Conservation (phyloP, 2,113 vertebrate species). For the Hipposideros armiger region DNA sequence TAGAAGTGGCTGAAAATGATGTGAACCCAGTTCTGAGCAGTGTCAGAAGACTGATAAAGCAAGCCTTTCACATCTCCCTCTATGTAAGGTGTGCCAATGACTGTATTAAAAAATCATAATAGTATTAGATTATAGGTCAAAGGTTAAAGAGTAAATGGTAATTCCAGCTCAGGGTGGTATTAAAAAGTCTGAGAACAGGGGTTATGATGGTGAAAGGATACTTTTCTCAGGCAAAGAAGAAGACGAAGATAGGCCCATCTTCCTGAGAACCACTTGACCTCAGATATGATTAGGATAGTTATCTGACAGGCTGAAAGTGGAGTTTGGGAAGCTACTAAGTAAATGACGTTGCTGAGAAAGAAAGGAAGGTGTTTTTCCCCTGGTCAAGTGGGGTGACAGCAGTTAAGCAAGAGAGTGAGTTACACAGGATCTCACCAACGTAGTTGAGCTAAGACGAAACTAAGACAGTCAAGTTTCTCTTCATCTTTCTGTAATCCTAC, state of each 20-base stretch:
- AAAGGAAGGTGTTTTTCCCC: not conserved
- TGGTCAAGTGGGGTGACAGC: not conserved
- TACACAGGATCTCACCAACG: not conserved
- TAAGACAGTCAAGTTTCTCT: not conserved
- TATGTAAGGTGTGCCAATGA: not conserved
- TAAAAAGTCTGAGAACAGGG: not conserved
- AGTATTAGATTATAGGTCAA: slow-evolving; percentile 27
- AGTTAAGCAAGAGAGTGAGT: not conserved
- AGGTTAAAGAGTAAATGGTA: not conserved
- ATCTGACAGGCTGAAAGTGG: slow-evolving; percentile 16
- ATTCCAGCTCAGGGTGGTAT: not conserved
- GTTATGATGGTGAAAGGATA: not conserved
- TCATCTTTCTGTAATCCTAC: not conserved
- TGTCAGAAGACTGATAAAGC: not conserved
- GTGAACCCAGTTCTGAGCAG: not conserved
- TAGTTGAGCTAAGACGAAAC: not conserved
- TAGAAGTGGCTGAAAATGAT: not conserved
- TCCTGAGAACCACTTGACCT: slow-evolving; percentile 35
- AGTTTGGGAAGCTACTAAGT: slow-evolving; percentile 28
- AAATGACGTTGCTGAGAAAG: not conserved
- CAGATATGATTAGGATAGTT: not conserved
- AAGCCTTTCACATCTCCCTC: not conserved
- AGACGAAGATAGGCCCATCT: not conserved
- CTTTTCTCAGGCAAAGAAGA: slow-evolving; percentile 3
- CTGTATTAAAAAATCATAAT: slow-evolving; percentile 32